Evolutionary conservation across 2,888 invertebrate genomes (phyloP), one percentile per base, ranked within the genome.

Genomic region (Acanthoscelides obtectus): DNA sequence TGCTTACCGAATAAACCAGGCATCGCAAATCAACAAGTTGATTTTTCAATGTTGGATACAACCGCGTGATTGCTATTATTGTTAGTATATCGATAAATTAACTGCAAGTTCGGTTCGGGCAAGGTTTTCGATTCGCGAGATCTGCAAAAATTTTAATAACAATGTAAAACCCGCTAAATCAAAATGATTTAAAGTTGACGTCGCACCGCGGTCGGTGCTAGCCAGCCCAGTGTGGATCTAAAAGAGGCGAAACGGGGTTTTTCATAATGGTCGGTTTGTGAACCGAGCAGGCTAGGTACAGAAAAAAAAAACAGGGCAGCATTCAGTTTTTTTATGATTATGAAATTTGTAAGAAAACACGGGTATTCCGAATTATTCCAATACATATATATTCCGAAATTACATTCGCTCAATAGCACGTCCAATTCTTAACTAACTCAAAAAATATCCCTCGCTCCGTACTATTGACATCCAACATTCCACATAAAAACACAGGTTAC

Each of bases 111-210:
- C 45, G 45, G 45, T 45, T 12, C 45, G 17, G 1, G 45, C 45
- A 45, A 45, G 17, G 45, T 12, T 45, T 45, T 45, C 8, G 8
- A 1, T 12, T 45, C 17, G 66, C 20, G 20, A 19, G 66, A 8
- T 66, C 8, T 66, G 66, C 66, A 66, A 66, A 66, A 66, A 66
- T 66, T 66, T 66, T 66, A 66, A 66, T 66, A 66, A 66, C 22
- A 66, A 66, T 66, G 66, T 22, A 66, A 66, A 66, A 66, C 12
- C 6, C 22, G 20, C 20, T 66, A 66, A 66, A 66, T 66, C 66
- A 66, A 21, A 21, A 22, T 66, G 20, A 66, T 66, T 66, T 21
- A 66, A 66, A 20, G 66, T 66, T 66, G 21, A 66, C 22, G 25
- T 17, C 66, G 66, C 12, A 66, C 66, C 66, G 17, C 45, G 17